Conservation (phyloP, 2,113 vertebrate genomes). For the Hemiprocne comata region DNA sequence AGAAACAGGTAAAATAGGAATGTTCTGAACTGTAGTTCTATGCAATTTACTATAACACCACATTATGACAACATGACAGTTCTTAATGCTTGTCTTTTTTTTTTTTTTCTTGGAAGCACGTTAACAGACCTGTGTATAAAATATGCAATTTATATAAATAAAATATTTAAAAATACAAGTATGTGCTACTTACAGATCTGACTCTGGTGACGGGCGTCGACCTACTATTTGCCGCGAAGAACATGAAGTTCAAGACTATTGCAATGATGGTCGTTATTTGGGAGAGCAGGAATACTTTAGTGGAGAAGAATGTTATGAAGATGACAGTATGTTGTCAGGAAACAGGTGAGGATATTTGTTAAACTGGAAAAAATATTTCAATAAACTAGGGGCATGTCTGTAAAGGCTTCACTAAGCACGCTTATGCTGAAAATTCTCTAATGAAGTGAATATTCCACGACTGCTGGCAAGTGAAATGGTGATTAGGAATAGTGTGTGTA, state of each 20-base stretch:
- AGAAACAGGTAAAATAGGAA: neutral
- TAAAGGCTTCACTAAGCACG: neutral
- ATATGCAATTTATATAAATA: neutral
- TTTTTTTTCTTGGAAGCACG: neutral
- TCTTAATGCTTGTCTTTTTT: neutral
- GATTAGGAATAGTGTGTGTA: neutral
- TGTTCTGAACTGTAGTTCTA: neutral
- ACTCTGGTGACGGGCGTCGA: conserved; percentile 82
- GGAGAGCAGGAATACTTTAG: conserved; percentile 91
- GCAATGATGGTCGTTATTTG: conserved; percentile 84
- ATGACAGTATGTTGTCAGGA: conserved; percentile 87
- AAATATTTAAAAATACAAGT: neutral
- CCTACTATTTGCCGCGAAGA: conserved; percentile 93
- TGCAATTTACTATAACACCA: neutral
- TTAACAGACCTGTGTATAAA: neutral
- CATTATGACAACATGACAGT: neutral
- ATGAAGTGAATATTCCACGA: neutral
- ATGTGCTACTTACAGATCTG: conserved; percentile 78
- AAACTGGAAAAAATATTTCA: neutral
- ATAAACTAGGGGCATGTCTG: neutral
- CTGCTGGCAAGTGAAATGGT: neutral
- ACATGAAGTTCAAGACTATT: conserved; percentile 70
- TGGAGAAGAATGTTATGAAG: conserved; percentile 94
- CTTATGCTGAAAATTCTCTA: neutral
- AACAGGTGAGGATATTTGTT: conserved; percentile 78